Evolutionary conservation across 2,113 vertebrate species (phyloP), one percentile per base, ranked within the genome.

Genomic region (Peucedramus taeniatus): DNA sequence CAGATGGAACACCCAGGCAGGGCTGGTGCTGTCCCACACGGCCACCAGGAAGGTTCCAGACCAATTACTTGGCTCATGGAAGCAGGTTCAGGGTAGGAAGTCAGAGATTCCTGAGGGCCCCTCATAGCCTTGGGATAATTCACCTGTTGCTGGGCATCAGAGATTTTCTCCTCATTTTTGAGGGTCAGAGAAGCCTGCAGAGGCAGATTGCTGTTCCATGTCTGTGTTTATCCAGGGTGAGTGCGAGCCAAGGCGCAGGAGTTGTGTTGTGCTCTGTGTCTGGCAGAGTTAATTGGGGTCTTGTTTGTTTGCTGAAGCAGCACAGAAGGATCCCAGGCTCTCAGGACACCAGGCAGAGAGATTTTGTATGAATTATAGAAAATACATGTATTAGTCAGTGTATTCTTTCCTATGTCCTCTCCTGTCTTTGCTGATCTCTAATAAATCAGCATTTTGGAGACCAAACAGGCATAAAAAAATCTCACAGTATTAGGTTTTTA

Each of bases 391-490:
- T 70, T 57, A 69, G 20, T 70, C 40, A 53, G 47, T n/a, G 11
- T 69, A 24, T 90, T 61, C 42, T 89, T 80, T 76, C 30, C 15
- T 31, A 15, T 31, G 15, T 75, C 44, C 35, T 91, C 87, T 91
- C 30, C 44, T 26, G 31, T 83, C 64, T 83, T 89, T 78, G 40
- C 60, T 90, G 59, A 80, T 94, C 69, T 61, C 47, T 54, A 51
- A 56, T 77, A 87, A 93, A 86, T 94, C 81, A 44, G 15, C 75
- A 40, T 75, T 90, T 90, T 64, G 63, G 83, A 76, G 42, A 71
- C 70, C 61, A 72, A 76, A 83, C 10, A 87, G 68, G 49, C 64
- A 60, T 85, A 51, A 87, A 80, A 80, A 80, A 94, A 85, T 86
- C 83, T 89, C 44, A 11, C 6, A 61, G 63, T 75, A 68, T 71